Evolutionary conservation across 2,888 invertebrate species (phyloP), one percentile per base, ranked within the genome.

Genomic region (Noctua janthina): DNA sequence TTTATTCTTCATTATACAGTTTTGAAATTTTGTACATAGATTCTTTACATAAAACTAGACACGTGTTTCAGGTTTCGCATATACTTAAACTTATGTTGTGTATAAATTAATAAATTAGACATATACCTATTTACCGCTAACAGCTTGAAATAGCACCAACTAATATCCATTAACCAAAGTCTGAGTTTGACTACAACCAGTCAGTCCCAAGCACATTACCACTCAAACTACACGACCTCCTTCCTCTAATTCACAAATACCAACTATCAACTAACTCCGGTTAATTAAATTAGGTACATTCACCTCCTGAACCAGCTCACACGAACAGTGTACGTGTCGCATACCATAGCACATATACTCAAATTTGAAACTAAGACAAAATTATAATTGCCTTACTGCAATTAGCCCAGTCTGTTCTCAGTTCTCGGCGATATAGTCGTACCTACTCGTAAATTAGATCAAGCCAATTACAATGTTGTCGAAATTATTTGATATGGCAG

Each of bases 371-470:
- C 83, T 84, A 77, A 78, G 79, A 75, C 78, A 76, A 78, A 88
- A 82, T 89, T 85, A 88, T 81, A 87, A 87, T 87, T 84, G 71
- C 68, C 80, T 90, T 81, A 84, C 81, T 82, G 76, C 82, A 83
- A 85, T 83, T 82, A 79, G 76, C 72, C 67, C 68, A 74, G 75
- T 76, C 69, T 49, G 82, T 78, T 43, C 64, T 70, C 75, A 62
- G 75, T 78, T 46, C 64, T 69, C 78, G 15, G 62, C 46, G 66
- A 78, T 80, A 39, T 35, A 56, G 35, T 64, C 67, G 74, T 74
- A 75, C 68, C 49, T 68, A 46, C 59, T 69, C 54, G 68, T 69
- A 79, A 83, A 86, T 89, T 86, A 82, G 78, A 82, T 88, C 69
- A 76, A 54, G 35, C 49, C 76, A 80, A 83, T 85, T 82, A 82